Evolutionary conservation across 2,797 vertebrate genomes (phyloP), one percentile per base, ranked within the genome.

Genomic region (Pipistrellus pygmaeus): DNA sequence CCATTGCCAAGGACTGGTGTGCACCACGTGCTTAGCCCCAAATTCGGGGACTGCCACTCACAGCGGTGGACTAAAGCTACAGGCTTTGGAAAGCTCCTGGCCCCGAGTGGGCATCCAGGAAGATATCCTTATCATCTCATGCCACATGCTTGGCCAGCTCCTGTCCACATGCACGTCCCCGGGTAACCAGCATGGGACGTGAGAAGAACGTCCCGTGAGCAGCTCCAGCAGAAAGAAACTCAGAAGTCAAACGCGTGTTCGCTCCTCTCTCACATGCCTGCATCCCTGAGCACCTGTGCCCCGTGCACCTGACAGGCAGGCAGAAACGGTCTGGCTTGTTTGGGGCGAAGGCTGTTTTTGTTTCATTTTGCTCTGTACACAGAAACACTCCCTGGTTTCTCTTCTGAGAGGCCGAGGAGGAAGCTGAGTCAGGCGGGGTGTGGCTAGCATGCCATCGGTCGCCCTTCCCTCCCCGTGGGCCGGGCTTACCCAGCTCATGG

Each of bases 401-500:
- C 78, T 57, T 71, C 90, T 96, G 96, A 97, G 97, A 97, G 84
- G 93, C 92, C 87, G 80, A 92, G 90, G 96, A 98, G 97, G 97
- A 96, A 97, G 97, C 88, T 97, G 98, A 98, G 97, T 96, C 97
- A 97, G 96, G 94, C 27, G 85, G 97, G 98, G 98, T 97, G 98
- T 89, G 98, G 97, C 90, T 55, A 68, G 93, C 81, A 32, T 83
- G 96, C 96, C 97, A 96, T 96, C 38, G 68, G 94, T 85, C 94
- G 51, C 96, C 92, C 96, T 97, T 91, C 97, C 96, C 97, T 97
- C 82, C 66, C 57, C 48, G 21, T 90, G 91, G 88, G 95, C 13
- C 75, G 23, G 81, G 84, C 32, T 71, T n/a, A 53, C 72, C 90
- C 90, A 48, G 25, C 78, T 85, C 8, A 1, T 2, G 9, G 18